A percentile compares a stretch with the other conserved stretches of the same genome.
These are phyloP conservation scores for Microcebus murinus DNA, from an alignment of 2,113 vertebrate species.

Conservation along the genomic window DNA sequence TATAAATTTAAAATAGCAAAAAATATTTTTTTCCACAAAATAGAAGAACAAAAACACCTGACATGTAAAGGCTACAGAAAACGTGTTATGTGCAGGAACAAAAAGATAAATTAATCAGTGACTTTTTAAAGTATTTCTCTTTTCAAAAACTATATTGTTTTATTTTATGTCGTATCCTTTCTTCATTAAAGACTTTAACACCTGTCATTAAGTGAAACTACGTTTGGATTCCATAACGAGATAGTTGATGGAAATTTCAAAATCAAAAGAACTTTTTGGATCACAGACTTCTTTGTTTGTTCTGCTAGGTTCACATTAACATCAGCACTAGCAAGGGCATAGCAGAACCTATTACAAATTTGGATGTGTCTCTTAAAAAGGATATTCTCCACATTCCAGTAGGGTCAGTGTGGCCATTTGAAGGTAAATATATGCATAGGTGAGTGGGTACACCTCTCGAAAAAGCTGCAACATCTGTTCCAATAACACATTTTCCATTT, in stretches of 20 bases:
- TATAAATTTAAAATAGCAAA: neutral
- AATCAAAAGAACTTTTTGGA: neutral
- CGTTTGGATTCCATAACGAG: neutral
- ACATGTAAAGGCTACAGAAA: neutral
- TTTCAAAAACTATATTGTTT: neutral
- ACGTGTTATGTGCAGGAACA: neutral
- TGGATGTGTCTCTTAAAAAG: neutral
- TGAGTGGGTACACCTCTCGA: neutral
- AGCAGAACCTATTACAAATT: neutral
- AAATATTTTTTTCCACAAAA: neutral
- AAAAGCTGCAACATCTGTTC: conserved; percentile 49
- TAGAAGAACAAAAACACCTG: neutral
- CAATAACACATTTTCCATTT: conserved; percentile 52
- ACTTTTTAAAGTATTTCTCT: neutral
- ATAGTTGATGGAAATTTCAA: neutral
- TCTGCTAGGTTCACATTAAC: neutral
- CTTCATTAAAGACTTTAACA: conserved; percentile 3
- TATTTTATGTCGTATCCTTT: neutral
- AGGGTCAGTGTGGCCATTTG: conserved; percentile 7
- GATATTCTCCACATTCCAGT: neutral
- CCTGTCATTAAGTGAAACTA: neutral
- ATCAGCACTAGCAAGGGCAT: neutral
- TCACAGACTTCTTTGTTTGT: neutral
- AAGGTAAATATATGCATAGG: neutral
- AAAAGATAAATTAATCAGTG: neutral